Evolutionary conservation across 2,797 vertebrate genomes (phyloP).

Genomic region (Chaetophractus vellerosus): DNA sequence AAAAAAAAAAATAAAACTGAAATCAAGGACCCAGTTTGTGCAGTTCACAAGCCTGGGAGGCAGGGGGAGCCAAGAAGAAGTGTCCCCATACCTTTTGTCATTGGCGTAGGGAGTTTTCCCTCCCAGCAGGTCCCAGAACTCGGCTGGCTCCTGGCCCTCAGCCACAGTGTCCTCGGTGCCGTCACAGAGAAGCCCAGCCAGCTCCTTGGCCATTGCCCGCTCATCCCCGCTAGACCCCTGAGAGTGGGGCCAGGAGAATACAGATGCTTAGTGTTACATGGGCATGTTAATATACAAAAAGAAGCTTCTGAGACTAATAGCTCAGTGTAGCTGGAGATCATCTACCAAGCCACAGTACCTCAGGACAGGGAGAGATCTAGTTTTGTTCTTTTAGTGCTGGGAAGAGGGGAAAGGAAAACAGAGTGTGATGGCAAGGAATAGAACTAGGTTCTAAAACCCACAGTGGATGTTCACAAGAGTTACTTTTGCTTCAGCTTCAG

Average conservation of each 20-base stretch:
- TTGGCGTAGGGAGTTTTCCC: constrained; percentile 94
- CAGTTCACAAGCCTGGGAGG: background rate
- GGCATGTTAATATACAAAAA: accelerated
- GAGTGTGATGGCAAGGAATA: background rate
- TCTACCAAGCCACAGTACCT: background rate
- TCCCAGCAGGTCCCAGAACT: constrained; percentile 95
- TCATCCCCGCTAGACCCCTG: constrained; percentile 96
- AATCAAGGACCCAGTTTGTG: background rate
- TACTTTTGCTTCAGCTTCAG: background rate
- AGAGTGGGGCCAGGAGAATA: background rate
- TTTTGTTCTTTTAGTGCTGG: background rate
- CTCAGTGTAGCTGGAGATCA: background rate
- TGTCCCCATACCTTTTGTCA: constrained; percentile 91
- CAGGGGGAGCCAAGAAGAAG: background rate
- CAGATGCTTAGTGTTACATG: background rate
- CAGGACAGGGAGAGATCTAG: accelerated
- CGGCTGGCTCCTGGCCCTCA: constrained; percentile 93
- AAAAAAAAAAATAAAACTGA: no score
- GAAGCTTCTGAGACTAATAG: background rate
- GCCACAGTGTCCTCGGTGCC: constrained; percentile 91
- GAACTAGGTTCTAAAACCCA: background rate
- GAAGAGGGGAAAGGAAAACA: background rate
- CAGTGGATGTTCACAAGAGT: background rate
- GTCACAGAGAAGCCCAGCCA: constrained; percentile 89
- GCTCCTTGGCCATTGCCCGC: constrained; percentile 94